Evolutionary conservation across 1,140 invertebrate genomes (phyloP).

Genomic region (Kradibia gibbosae): DNA sequence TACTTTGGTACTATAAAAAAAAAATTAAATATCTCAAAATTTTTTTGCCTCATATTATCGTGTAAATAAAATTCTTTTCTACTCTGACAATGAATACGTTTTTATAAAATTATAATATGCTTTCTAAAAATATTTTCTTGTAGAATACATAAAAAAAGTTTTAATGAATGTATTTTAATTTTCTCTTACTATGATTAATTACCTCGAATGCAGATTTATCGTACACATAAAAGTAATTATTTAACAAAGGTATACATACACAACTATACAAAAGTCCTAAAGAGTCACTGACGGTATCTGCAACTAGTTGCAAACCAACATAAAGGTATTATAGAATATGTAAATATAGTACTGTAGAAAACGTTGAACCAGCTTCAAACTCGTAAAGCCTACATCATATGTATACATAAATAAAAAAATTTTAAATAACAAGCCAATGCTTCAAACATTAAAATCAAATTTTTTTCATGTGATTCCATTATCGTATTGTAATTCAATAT

Average conservation of each 20-base stretch:
- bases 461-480: not conserved
- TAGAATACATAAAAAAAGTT: too few species aligned
- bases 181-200: too few species aligned
- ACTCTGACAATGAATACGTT: too few species aligned
- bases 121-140: too few species aligned
- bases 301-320: constrained; percentile 21
- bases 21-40: too few species aligned
- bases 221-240: not conserved
- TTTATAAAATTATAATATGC: too few species aligned
- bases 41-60: too few species aligned
- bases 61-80: too few species aligned
- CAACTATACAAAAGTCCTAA: constrained; percentile 14
- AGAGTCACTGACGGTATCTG: constrained; percentile 32
- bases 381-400: not conserved
- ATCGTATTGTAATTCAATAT: not conserved
- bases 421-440: not conserved
- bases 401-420: not conserved
- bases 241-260: not conserved
- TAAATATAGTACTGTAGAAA: constrained; percentile 35
- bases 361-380: not conserved
- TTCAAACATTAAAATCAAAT: not conserved
- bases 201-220: not conserved
- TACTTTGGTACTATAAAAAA: too few species aligned
- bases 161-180: too few species aligned
- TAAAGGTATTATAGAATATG: constrained; percentile 30